phyloP scores from a whole-genome alignment of 1,140 invertebrate genomes.

The Caerostris extrusa region DNA sequence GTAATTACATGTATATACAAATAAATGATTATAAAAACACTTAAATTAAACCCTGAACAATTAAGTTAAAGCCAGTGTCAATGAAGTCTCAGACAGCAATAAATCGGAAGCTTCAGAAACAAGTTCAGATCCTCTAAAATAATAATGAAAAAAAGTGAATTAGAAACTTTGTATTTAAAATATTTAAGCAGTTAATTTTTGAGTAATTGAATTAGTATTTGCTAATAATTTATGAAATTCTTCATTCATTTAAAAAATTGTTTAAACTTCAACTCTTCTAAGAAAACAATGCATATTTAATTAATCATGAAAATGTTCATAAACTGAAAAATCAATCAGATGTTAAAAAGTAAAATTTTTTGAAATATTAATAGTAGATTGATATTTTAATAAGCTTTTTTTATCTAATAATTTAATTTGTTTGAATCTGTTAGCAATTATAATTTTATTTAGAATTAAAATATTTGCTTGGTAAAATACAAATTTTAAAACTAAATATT shows the following conservation, averaged over 20 bases:
- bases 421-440: no score
- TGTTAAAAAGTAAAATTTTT: no score
- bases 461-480: no score
- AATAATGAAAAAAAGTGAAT: neutral
- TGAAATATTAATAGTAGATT: no score
- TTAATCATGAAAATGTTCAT: neutral
- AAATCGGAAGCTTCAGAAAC: conserved; percentile 29
- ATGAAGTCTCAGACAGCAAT: neutral
- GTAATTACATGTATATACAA: no score
- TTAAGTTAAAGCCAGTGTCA: neutral
- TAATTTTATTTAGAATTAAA: no score
- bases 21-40: no score
- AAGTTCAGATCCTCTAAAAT: neutral
- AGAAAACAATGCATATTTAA: neutral
- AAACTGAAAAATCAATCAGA: neutral
- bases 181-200: neutral
- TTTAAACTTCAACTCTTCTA: neutral
- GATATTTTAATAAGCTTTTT: no score
- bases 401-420: no score
- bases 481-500: no score
- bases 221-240: neutral
- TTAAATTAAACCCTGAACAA: no score
- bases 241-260: neutral
- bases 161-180: neutral
- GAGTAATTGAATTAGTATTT: no score